These are phyloP conservation scores for Petrocephalus microphthalmus DNA, from an alignment of 2,113 vertebrate species.

Conservation along the genomic window DNA sequence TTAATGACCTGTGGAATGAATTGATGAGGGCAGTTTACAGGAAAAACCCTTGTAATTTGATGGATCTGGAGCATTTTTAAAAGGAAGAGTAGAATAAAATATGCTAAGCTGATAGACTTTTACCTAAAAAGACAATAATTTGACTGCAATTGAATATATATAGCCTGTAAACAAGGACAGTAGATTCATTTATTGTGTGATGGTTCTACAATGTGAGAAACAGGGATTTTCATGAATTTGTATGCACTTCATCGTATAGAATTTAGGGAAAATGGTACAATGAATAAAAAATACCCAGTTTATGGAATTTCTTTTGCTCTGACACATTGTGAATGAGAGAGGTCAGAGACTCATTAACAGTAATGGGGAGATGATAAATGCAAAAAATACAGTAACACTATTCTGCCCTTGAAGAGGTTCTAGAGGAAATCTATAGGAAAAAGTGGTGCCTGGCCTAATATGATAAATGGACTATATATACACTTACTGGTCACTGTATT, in stretches of 20 bases:
- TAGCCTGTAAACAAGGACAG: background rate
- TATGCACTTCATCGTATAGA: no score
- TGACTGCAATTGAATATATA: background rate
- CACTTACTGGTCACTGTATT: background rate
- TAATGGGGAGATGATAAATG: no score
- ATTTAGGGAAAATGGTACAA: no score
- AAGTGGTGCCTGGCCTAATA: no score
- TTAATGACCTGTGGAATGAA: background rate
- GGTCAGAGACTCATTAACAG: no score
- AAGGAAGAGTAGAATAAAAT: background rate
- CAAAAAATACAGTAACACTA: no score
- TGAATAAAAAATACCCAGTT: no score
- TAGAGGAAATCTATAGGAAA: conserved; percentile 38
- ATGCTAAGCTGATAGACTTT: background rate
- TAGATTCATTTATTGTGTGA: background rate
- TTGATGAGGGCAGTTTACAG: background rate
- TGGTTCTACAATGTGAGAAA: no score
- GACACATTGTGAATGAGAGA: no score
- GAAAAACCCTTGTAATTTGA: background rate
- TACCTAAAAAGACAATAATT: background rate
- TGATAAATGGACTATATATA: background rate
- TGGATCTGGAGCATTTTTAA: background rate
- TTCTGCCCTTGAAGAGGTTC: no score
- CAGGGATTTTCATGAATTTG: no score
- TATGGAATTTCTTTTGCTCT: no score